phyloP scores from a whole-genome alignment of 2,888 invertebrate species.

The Drosophila subquinaria region DNA sequence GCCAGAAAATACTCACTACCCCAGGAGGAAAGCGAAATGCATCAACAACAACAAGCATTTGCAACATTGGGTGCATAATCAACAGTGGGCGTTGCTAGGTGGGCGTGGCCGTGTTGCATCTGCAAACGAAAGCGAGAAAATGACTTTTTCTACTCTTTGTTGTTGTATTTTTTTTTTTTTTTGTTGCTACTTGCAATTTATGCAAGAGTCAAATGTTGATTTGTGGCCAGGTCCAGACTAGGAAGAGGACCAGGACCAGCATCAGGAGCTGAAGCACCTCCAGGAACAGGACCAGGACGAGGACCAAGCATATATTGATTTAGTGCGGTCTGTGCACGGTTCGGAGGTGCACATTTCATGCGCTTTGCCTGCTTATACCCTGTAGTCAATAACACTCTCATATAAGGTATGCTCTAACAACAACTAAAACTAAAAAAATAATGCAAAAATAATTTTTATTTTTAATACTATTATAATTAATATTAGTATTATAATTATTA shows the following conservation, averaged over 20 bases:
- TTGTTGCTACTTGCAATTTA: constrained; percentile 75
- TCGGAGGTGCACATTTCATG: constrained; percentile 29
- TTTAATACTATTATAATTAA: no score
- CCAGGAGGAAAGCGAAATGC: neutral
- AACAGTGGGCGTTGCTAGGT: constrained; percentile 41
- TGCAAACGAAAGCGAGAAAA: constrained; percentile 73
- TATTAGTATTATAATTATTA: no score
- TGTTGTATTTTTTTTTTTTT: constrained; percentile 35
- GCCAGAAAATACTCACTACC: neutral
- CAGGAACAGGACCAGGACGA: neutral
- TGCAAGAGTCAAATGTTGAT: constrained; percentile 82
- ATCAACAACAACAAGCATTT: constrained; percentile 17
- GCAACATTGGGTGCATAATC: constrained; percentile 46
- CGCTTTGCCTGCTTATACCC: constrained; percentile 29
- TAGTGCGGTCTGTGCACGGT: constrained; percentile 50
- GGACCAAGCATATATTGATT: constrained; percentile 65
- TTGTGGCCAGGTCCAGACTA: constrained; percentile 62
- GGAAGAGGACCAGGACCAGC: neutral
- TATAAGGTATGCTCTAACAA: neutral
- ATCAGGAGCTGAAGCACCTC: neutral
- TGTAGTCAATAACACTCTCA: neutral
- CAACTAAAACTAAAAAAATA: neutral
- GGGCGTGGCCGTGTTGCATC: constrained; percentile 44
- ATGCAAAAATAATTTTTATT: neutral
- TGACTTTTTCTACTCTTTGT: constrained; percentile 54